Evolutionary conservation across 1,140 invertebrate genomes (phyloP), one percentile per base, ranked within the genome.

Genomic region (Hypothenemus hampei): DNA sequence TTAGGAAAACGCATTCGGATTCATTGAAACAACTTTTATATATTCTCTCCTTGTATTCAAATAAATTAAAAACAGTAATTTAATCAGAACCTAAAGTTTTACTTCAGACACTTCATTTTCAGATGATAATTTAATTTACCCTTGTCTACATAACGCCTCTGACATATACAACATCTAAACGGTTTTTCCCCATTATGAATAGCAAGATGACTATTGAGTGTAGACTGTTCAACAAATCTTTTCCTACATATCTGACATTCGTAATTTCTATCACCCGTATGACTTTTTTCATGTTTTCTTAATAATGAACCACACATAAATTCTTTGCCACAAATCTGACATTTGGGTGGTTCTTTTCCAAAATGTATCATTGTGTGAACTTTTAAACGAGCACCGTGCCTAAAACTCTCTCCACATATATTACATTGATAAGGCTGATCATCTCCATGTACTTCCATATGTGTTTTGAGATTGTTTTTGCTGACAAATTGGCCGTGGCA

Each of bases 201-300:
- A 20, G 44, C 35, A 11, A 46, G 19, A 46, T 46, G 44, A 46
- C 44, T 46, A 46, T 26, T 19, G 19, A 46, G 26, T 8, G 35
- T 46, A 6, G 44, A 81, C 31, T 79, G 77, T 69, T 86, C 81
- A 0, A 82, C 81, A 45, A 85, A 86, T 18, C 78, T 74, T 68
- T 84, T 85, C 19, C 78, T 77, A 70, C 83, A 85, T 20, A 75
- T 72, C 8, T 70, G 70, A 62, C 83, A 86, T 45, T 70, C 76
- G 60, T 81, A 85, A 3, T 79, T 81, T 67, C 81, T 82, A 66
- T 85, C 83, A n/a, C 82, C 81, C 1, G 82, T 83, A 63, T 85
- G 83, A 3, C 79, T 81, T 26, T 81, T 74, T 64, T 83, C 73
- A 61, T 85, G 84, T 4, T 80, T 74, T 68, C 81, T 81, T 57